phyloP scores from a whole-genome alignment of 2,888 invertebrate species.

The Tetragnatha montana region DNA sequence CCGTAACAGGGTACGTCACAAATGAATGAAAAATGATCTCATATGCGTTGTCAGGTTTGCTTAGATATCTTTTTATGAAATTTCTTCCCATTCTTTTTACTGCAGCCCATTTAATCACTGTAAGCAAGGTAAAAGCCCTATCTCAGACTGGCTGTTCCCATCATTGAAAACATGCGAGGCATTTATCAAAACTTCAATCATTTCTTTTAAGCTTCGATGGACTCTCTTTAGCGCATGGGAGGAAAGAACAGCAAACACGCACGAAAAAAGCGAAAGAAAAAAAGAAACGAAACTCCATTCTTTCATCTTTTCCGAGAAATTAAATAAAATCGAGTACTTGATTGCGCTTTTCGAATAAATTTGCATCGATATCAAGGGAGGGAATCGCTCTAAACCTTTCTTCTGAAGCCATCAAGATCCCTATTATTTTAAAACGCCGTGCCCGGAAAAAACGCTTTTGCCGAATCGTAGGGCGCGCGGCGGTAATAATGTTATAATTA shows the following conservation, averaged over 20 bases:
- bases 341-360: constrained; percentile 30
- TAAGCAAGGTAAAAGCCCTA: constrained; percentile 31
- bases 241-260: constrained; percentile 7
- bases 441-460: neutral
- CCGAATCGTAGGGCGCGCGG: neutral
- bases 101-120: constrained; percentile 14
- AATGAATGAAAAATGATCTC: constrained; percentile 22
- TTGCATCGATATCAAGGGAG: constrained; percentile 26
- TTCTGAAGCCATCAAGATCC: neutral
- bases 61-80: constrained; percentile 28
- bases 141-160: constrained; percentile 14
- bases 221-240: neutral
- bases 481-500: constrained; percentile 45
- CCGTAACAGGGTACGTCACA: neutral
- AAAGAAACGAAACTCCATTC: neutral
- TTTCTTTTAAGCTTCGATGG: constrained; percentile 26
- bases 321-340: constrained; percentile 35
- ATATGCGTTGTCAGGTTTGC: constrained; percentile 7
- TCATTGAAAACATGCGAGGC: constrained; percentile 27
- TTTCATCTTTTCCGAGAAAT: constrained; percentile 27
- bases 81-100: neutral
- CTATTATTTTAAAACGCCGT: constrained; percentile 9
- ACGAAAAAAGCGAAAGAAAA: neutral
- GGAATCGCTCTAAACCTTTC: neutral
- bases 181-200: constrained; percentile 42